Evolutionary conservation across 2,113 vertebrate species (phyloP).

Genomic region (Heloderma charlesbogerti): DNA sequence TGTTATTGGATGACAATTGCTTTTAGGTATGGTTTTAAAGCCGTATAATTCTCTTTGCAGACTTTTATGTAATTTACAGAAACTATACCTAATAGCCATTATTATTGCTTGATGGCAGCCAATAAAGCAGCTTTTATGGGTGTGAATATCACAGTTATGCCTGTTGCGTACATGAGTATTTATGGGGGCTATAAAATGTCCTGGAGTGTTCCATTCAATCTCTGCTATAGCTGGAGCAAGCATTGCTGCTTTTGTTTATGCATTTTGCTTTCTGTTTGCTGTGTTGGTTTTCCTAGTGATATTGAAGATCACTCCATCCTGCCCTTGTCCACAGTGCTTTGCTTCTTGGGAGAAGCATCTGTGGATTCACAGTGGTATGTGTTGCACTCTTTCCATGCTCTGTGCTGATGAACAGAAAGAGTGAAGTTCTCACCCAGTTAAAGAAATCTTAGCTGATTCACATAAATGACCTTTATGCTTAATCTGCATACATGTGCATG

Average conservation of each 20-base stretch:
- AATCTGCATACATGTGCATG: neutral
- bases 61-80: constrained; percentile 62
- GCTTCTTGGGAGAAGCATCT: neutral
- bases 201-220: constrained; percentile 20
- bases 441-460: neutral
- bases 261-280: neutral
- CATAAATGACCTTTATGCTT: too few species aligned
- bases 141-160: constrained; percentile 51
- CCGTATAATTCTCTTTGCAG: constrained; percentile 48
- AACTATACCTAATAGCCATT: constrained; percentile 58
- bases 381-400: neutral
- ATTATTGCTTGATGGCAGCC: constrained; percentile 49
- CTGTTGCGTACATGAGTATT: constrained; percentile 21
- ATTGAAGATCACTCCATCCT: neutral
- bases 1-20: constrained; percentile 53
- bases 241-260: constrained; percentile 12
- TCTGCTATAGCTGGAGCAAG: constrained; percentile 15
- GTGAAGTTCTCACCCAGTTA: neutral
- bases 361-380: too few species aligned
- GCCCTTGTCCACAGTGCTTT: neutral
- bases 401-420: neutral
- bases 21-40: constrained; percentile 54
- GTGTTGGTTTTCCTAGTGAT: neutral
- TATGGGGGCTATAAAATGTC: constrained; percentile 39
- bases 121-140: constrained; percentile 54